Evolutionary conservation across 1,140 invertebrate genomes (phyloP), one percentile per base, ranked within the genome.

Genomic region (Drosophila quadrilineata): DNA sequence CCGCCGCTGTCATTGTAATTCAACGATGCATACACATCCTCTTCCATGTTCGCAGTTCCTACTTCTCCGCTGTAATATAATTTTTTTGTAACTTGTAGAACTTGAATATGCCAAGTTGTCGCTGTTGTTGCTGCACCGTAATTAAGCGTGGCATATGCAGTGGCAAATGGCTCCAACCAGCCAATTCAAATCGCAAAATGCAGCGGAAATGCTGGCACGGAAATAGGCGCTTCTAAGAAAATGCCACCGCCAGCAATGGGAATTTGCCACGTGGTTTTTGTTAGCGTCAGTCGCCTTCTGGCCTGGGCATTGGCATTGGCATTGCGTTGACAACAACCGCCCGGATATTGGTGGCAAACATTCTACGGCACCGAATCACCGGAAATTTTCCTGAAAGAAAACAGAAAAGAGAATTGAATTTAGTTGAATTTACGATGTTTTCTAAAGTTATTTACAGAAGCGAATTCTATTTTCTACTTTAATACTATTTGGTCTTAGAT

Each of bases 261-360:
- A 52, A 41, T 28, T 26, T 29, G 38, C 10, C 21, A 29, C 19
- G 29, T 19, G n/a, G 24, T 48, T 41, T 14, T 48, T 53, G 17
- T 46, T 17, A 46, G 12, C 45, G 21, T 49, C 38, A 52, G 43
- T 53, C 9, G 6, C 19, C 24, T 14, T n/a, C n/a, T n/a, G n/a
- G n/a, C n/a, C n/a, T n/a, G n/a, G n/a, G n/a, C n/a, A n/a, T 9
- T 16, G 22, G 48, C 41, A 29, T 41, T 19, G 28, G 48, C 53
- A 45, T 24, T 19, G 10, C 41, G 54, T 40, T 38, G 52, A 59
- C 57, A 58, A 43, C 68, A 50, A 56, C 35, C 63, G 16, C 59
- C 29, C 79, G 79, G 79, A 85, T 86, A 85, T 85, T 86, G 75
- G 71, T 72, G 62, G 80, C 79, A 85, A 86, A 79, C 71, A 85